These are phyloP conservation scores for Ia io DNA, from an alignment of 2,113 vertebrate species.

Conservation along the genomic window DNA sequence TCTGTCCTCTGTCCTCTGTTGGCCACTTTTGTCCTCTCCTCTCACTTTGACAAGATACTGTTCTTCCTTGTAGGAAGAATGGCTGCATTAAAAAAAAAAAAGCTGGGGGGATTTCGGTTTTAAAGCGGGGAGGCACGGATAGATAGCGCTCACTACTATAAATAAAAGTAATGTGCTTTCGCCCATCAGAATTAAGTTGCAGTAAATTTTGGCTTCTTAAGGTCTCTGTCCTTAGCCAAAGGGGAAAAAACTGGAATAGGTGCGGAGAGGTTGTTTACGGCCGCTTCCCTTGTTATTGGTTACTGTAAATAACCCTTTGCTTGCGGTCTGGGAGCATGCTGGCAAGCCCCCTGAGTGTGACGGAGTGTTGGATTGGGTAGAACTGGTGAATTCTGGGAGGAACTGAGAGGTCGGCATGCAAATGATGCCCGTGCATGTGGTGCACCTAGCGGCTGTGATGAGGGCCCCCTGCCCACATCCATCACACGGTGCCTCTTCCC, in stretches of 20 bases:
- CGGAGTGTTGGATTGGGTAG: conserved; percentile 58
- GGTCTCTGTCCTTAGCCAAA: conserved; percentile 43
- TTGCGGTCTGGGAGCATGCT: conserved; percentile 49
- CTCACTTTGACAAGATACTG: neutral
- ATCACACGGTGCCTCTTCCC: conserved; percentile 3
- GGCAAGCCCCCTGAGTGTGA: conserved; percentile 45
- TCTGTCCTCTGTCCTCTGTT: no score
- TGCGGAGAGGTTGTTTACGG: conserved; percentile 30
- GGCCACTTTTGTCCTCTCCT: neutral
- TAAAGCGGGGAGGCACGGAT: neutral
- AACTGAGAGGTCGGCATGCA: conserved; percentile 44
- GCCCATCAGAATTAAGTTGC: conserved; percentile 67
- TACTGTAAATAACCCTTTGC: conserved; percentile 68
- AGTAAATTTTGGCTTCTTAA: conserved; percentile 67
- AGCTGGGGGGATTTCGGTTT: conserved; percentile 47
- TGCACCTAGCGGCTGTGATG: conserved; percentile 4
- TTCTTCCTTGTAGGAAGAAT: neutral
- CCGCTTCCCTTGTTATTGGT: conserved; percentile 41
- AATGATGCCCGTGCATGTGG: neutral
- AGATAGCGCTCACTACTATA: conserved; percentile 19
- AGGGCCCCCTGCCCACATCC: neutral
- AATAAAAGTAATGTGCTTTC: conserved; percentile 64
- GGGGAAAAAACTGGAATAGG: neutral
- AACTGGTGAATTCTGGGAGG: conserved; percentile 46
- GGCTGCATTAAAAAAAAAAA: neutral